Conservation (phyloP, 2,888 invertebrate species). For the Cantharis rustica region DNA sequence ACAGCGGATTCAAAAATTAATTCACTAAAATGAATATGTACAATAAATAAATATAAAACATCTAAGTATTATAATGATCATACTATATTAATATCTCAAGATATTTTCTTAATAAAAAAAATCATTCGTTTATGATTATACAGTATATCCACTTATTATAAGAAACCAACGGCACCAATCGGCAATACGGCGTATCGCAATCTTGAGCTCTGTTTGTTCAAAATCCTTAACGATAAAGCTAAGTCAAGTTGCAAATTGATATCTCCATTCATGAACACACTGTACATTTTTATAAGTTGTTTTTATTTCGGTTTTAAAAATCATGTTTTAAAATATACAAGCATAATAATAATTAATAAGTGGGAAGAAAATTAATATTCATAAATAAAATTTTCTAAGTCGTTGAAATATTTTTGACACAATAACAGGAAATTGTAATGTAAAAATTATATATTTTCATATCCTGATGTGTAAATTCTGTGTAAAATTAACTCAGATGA, state of each 20-base stretch:
- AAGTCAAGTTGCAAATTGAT: not conserved
- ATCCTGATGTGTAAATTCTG: not conserved
- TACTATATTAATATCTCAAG: not conserved
- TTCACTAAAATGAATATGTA: not conserved
- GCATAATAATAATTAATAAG: not conserved
- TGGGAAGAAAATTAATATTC: not conserved
- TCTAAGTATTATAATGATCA: not conserved
- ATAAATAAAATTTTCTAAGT: not conserved
- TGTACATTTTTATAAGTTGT: not conserved
- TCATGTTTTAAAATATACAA: not conserved
- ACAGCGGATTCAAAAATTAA: not conserved
- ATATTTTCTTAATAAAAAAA: not conserved
- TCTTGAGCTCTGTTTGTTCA: not conserved
- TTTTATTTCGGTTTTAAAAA: not conserved
- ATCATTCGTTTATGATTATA: not conserved
- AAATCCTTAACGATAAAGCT: not conserved
- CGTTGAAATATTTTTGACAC: not conserved
- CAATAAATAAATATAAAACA: not conserved
- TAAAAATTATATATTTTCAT: not conserved
- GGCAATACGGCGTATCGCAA: too few relatives aligned
- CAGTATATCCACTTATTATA: not conserved
- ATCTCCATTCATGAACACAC: not conserved
- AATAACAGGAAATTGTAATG: not conserved
- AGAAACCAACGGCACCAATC: not conserved
- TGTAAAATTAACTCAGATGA: not conserved